Conservation (phyloP, 2,888 invertebrate genomes). For the Hydrotaea diabolus region DNA sequence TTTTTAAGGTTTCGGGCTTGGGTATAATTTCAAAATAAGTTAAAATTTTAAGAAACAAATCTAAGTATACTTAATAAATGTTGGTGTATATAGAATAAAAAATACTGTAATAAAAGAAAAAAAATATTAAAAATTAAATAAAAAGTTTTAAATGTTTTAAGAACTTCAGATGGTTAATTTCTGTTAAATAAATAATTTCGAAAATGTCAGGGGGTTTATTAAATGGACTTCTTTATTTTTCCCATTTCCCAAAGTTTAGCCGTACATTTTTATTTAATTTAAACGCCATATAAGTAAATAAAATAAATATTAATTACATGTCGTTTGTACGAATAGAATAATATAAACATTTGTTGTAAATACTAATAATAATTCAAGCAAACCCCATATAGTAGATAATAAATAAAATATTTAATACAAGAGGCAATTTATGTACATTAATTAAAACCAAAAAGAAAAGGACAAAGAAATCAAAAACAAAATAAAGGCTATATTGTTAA, state of each 20-base stretch:
- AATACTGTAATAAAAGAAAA: slow-evolving; percentile 63
- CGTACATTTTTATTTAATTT: too few relatives aligned
- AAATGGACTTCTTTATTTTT: too few relatives aligned
- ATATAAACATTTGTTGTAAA: slow-evolving; percentile 51
- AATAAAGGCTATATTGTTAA: slow-evolving; percentile 72
- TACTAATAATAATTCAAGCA: slow-evolving; percentile 66
- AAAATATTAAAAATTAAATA: background rate
- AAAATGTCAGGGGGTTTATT: too few relatives aligned
- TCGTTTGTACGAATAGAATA: slow-evolving; percentile 46
- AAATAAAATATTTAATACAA: slow-evolving; percentile 34
- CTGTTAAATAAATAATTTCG: too few relatives aligned
- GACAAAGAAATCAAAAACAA: slow-evolving; percentile 72
- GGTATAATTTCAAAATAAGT: slow-evolving; percentile 24
- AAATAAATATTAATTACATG: slow-evolving; percentile 33
- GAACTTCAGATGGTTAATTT: too few relatives aligned
- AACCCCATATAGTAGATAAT: slow-evolving; percentile 5
- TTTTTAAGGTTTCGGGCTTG: background rate
- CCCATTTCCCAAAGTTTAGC: too few relatives aligned
- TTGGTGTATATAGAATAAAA: slow-evolving; percentile 60
- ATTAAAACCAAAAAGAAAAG: background rate
- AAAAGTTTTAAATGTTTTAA: background rate
- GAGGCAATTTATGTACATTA: background rate
- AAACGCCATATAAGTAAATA: too few relatives aligned
- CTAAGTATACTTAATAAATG: slow-evolving; percentile 24
- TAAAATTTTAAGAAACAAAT: slow-evolving; percentile 46